phyloP scores from a whole-genome alignment of 1,140 invertebrate species.

The Chironomus striatipennis region DNA sequence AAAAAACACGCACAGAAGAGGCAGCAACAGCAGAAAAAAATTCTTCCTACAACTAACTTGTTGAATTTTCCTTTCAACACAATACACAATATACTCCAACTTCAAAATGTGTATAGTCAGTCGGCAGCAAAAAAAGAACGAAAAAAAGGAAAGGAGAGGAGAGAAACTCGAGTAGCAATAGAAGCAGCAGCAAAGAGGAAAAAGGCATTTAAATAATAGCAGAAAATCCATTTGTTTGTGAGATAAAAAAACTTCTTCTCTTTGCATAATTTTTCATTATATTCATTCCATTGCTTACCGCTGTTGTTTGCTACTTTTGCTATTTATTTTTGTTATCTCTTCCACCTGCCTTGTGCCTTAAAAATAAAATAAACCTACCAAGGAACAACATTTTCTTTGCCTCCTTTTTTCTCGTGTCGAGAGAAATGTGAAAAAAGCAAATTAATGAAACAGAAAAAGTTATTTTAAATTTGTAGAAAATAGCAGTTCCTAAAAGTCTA shows the following conservation, averaged over 20 bases:
- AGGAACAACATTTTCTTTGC: neutral
- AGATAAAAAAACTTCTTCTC: neutral
- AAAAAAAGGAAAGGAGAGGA: neutral
- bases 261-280: slow-evolving; percentile 10
- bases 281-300: slow-evolving; percentile 3
- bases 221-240: neutral
- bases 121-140: too few species aligned
- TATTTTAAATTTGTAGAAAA: neutral
- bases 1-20: too few species aligned
- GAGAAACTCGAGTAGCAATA: neutral
- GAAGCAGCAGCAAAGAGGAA: neutral
- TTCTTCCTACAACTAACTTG: neutral
- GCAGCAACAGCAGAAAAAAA: neutral
- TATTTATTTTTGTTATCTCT: slow-evolving; percentile 15
- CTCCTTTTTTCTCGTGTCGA: too few species aligned
- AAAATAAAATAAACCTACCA: too few species aligned
- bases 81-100: too few species aligned
- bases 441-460: neutral
- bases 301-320: slow-evolving; percentile 1
- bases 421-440: too few species aligned
- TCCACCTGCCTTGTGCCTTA: neutral
- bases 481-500: neutral
- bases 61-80: neutral
- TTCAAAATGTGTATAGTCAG: too few species aligned
- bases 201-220: slow-evolving; percentile 9